Conservation (phyloP, 2,113 vertebrate species). For the Petaurus breviceps region DNA sequence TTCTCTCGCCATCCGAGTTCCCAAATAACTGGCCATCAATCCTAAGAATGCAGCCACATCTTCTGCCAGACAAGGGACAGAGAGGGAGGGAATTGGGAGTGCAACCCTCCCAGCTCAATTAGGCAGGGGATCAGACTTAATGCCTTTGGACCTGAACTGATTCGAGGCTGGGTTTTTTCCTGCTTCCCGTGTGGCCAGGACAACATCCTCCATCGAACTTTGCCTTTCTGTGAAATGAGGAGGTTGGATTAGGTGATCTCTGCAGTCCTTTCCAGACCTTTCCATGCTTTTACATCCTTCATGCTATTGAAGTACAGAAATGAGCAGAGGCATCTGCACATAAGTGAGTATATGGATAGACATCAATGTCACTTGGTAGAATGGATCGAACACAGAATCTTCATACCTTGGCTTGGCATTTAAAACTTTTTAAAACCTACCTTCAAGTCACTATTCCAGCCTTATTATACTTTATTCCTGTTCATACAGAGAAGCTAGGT, state of each 20-base stretch:
- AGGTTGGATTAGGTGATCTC: neutral
- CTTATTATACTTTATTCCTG: neutral
- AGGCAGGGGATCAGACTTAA: neutral
- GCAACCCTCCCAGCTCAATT: neutral
- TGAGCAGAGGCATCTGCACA: neutral
- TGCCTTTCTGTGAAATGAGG: neutral
- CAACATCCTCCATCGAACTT: too few relatives aligned
- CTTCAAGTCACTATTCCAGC: neutral
- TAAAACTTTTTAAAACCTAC: neutral
- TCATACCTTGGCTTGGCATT: neutral
- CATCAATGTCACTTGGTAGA: neutral
- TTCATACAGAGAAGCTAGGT: neutral
- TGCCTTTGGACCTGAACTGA: neutral
- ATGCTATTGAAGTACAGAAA: neutral
- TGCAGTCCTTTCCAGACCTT: neutral
- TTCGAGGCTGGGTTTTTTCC: neutral
- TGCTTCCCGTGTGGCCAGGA: neutral
- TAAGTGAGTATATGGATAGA: neutral
- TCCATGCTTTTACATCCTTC: neutral
- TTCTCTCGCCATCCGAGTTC: neutral
- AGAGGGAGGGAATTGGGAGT: neutral
- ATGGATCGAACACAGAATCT: neutral
- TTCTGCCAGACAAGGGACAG: neutral
- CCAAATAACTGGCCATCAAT: neutral
- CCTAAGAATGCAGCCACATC: neutral